Base-by-base conservation (phyloP, 2,113 vertebrate species). In the Ploceus nigricollis region DNA sequence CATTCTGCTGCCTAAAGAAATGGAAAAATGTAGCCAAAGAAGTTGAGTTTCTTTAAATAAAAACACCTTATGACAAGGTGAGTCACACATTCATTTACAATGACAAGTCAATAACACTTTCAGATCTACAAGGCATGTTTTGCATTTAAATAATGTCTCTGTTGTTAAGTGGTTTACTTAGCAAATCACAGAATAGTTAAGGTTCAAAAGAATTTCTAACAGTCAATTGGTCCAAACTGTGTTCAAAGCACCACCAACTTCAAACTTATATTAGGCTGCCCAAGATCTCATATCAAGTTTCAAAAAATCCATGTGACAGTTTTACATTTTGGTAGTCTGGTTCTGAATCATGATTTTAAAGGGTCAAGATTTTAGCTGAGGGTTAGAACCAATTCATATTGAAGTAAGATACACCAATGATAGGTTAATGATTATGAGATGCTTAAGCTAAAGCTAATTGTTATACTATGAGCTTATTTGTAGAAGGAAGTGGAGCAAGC, bases 1-100 rank as follows among this genome's bases (percentile, higher is more conserved):
- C 93, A 97, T 60, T 98, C 97, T 61, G 94, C 97, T 96, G 98
- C 98, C 98, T 99, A 80, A 72, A 69, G 51, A 56, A 87, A 79
- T 25, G 12, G 44, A 75, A 44, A 84, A 30, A 47, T 47, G 44
- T 22, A 83, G 77, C 47, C 31, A 35, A 20, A 14, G 44, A 4
- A 37, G 39, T 21, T 15, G 9, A 84, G 75, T 37, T 61, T 75
- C 35, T 65, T 68, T 47, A 66, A 91, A 78, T 13, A 57, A 40
- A 82, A 82, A 4, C 13, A 30, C 2, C 1, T 44, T 71, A 44
- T 0, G 4, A 68, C 15, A 66, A 1, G 8, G 11, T 24, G n/a
- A 90, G 33, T 76, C 19, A 48, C 53, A 61, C 7, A n/a, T 25
- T 39, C 44, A 60, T 40, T 76, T 19, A 40, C 48, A 61, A 15